These are phyloP conservation scores for Papilio polytes DNA, from an alignment of 1,140 invertebrate species.

Conservation along the genomic window DNA sequence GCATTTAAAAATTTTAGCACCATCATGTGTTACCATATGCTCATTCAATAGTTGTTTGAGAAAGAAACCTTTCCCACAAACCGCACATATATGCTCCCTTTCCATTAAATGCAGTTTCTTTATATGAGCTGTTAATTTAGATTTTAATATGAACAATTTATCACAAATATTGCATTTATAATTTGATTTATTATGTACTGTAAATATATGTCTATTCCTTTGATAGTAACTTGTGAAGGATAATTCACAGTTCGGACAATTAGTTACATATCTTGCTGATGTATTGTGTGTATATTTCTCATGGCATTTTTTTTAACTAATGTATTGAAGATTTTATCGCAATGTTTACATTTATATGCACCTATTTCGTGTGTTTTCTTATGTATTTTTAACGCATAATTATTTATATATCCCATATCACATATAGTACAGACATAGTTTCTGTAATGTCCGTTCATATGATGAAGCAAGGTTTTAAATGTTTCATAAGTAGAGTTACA, in stretches of 20 bases:
- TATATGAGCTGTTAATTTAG: conserved; percentile 70
- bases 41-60: conserved; percentile 69
- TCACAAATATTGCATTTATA: conserved; percentile 78
- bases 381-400: conserved; percentile 82
- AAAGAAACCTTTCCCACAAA: conserved; percentile 71
- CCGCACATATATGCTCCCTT: conserved; percentile 66
- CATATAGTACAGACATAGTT: conserved; percentile 91
- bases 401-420: conserved; percentile 87
- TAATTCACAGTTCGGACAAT: conserved; percentile 68
- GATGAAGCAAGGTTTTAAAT: conserved; percentile 74
- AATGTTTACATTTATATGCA: conserved; percentile 68
- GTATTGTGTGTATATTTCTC: conserved; percentile 73
- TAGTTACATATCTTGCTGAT: conserved; percentile 65
- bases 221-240: conserved; percentile 73
- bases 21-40: conserved; percentile 75
- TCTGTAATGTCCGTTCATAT: conserved; percentile 79
- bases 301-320: conserved; percentile 63
- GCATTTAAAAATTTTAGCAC: conserved; percentile 69
- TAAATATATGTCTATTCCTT: conserved; percentile 71
- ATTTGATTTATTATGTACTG: conserved; percentile 62
- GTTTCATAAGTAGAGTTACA: conserved; percentile 71
- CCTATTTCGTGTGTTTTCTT: conserved; percentile 72
- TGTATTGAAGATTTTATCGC: conserved; percentile 77
- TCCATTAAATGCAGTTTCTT: conserved; percentile 77
- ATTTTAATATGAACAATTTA: conserved; percentile 69